Evolutionary conservation across 2,888 invertebrate species (phyloP).

Genomic region (Merodon equestris): DNA sequence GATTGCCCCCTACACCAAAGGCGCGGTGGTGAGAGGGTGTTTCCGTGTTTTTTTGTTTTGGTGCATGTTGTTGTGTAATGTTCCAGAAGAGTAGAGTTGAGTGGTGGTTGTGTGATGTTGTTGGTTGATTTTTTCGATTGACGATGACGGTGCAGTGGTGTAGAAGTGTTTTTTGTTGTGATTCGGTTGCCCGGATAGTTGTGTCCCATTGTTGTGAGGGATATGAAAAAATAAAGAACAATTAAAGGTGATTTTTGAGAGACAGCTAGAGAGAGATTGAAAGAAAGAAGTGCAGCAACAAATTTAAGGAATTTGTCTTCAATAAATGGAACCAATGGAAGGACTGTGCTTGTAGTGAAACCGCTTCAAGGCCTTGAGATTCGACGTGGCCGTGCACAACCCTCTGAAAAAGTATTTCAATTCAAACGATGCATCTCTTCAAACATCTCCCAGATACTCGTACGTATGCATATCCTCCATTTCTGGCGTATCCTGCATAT

Average conservation of each 20-base stretch:
- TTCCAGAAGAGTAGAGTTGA: slow-evolving; percentile 27
- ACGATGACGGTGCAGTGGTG: slow-evolving; percentile 55
- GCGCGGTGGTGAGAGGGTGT: neutral
- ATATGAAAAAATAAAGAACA: slow-evolving; percentile 62
- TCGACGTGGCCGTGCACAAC: too few species aligned
- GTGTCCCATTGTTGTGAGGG: slow-evolving; percentile 58
- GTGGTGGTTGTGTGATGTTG: slow-evolving; percentile 31
- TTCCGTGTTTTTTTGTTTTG: slow-evolving; percentile 11
- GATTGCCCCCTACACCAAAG: slow-evolving; percentile 80
- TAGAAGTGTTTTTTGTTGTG: slow-evolving; percentile 48
- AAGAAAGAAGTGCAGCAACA: slow-evolving; percentile 21
- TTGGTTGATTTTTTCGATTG: slow-evolving; percentile 35
- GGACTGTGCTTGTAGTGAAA: too few species aligned
- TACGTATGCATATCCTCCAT: too few species aligned
- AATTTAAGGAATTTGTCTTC: slow-evolving; percentile 17
- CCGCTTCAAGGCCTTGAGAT: too few species aligned
- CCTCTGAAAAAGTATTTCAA: too few species aligned
- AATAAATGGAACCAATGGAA: too few species aligned
- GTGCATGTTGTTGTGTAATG: slow-evolving; percentile 28
- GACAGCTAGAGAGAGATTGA: slow-evolving; percentile 22
- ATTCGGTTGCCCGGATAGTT: slow-evolving; percentile 43
- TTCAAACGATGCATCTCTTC: too few species aligned
- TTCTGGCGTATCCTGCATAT: too few species aligned
- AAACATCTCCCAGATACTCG: too few species aligned
- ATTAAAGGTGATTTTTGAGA: slow-evolving; percentile 31